Percentiles rank a stretch among this genome's conserved stretches.
These are phyloP conservation scores for Charadrius vociferus DNA, from an alignment of 2,113 vertebrate species.

Conservation along the genomic window DNA sequence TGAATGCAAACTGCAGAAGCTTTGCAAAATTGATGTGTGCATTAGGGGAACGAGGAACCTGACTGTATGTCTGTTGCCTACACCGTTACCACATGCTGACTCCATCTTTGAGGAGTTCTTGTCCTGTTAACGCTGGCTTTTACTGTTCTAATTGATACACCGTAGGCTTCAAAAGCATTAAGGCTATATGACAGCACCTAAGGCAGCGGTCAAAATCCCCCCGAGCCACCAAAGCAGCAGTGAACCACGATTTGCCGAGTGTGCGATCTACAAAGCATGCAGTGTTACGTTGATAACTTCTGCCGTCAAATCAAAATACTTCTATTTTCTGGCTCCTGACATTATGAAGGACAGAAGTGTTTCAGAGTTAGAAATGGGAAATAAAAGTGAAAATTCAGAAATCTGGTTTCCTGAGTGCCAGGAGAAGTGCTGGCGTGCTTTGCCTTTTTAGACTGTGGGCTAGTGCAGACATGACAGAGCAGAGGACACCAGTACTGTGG, in stretches of 20 bases:
- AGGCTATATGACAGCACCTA: not conserved
- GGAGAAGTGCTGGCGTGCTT: not conserved
- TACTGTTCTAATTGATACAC: not conserved
- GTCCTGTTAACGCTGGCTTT: not conserved
- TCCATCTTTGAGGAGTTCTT: not conserved
- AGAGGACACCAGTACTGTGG: not conserved
- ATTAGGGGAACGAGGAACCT: not conserved
- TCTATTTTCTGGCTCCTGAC: not conserved
- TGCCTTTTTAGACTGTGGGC: not conserved
- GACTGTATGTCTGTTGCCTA: not conserved
- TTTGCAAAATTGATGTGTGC: not conserved
- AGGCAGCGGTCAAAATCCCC: not conserved
- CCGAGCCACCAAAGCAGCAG: not conserved
- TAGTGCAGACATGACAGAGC: not conserved
- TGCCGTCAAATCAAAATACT: not conserved
- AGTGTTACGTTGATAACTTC: not conserved
- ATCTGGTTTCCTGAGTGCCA: not conserved
- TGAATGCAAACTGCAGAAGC: not conserved
- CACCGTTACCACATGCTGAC: fast-evolving
- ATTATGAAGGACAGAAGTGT: not conserved
- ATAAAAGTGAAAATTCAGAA: not conserved
- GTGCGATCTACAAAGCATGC: not conserved
- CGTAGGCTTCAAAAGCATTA: not conserved
- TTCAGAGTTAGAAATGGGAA: not conserved
- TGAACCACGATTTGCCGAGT: fast-evolving